Conservation (phyloP, 2,888 invertebrate genomes). For the Cephalotes varians region DNA sequence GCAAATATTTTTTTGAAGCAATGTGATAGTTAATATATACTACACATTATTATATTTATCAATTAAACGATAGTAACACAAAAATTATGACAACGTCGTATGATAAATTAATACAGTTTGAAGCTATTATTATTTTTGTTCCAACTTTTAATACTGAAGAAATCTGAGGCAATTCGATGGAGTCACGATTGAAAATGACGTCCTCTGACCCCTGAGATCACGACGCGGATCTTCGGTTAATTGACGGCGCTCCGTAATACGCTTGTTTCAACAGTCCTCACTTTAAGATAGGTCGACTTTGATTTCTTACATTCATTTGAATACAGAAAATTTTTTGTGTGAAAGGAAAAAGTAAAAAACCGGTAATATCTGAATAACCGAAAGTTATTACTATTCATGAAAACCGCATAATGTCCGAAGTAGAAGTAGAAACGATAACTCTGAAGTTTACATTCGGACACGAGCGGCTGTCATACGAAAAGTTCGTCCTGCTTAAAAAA, state of each 20-base stretch:
- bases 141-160: constrained; percentile 19
- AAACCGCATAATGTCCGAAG: constrained; percentile 1
- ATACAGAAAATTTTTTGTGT: constrained; percentile 9
- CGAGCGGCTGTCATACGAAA: constrained; percentile 24
- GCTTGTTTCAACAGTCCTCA: constrained; percentile 22
- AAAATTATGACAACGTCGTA: neutral
- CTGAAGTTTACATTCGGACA: constrained; percentile 22
- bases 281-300: constrained; percentile 20
- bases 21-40: neutral
- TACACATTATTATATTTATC: neutral
- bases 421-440: neutral
- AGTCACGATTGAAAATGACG: constrained; percentile 46
- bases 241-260: neutral
- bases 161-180: neutral
- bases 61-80: neutral
- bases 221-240: constrained; percentile 5
- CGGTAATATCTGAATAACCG: neutral
- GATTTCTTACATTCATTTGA: constrained; percentile 22
- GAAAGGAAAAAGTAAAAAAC: neutral
- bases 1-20: neutral
- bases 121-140: neutral
- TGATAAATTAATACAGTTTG: neutral
- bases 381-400: constrained; percentile 45
- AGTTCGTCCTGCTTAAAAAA: constrained; percentile 8
- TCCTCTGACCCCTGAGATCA: constrained; percentile 11